Evolutionary conservation across 2,113 vertebrate species (phyloP).

Genomic region (Eublepharis macularius): DNA sequence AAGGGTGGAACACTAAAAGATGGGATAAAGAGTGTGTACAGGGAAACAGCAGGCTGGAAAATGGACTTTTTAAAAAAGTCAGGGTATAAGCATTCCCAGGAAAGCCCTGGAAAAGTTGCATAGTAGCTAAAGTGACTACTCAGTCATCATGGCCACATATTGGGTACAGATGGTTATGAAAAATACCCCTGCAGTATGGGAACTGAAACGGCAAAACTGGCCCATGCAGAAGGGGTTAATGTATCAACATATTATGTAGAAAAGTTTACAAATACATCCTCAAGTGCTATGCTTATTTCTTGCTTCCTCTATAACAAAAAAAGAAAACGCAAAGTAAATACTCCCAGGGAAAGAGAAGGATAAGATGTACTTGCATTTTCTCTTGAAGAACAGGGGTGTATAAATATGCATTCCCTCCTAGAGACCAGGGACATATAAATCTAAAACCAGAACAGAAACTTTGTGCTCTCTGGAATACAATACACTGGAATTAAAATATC

Average conservation of each 20-base stretch:
- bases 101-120: too few relatives aligned
- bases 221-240: too few relatives aligned
- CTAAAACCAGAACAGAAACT: background rate
- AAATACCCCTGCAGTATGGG: too few relatives aligned
- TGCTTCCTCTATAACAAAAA: background rate
- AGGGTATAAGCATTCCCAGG: too few relatives aligned
- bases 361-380: background rate
- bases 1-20: too few relatives aligned
- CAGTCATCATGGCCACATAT: too few relatives aligned
- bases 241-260: background rate
- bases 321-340: background rate
- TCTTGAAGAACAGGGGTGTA: background rate
- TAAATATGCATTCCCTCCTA: constrained; percentile 16
- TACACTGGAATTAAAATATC: background rate
- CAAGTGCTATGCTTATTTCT: background rate
- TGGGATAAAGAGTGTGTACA: too few relatives aligned
- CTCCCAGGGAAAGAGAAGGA: background rate
- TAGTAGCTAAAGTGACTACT: too few relatives aligned
- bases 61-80: too few relatives aligned
- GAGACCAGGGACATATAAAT: background rate
- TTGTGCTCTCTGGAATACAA: background rate
- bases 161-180: too few relatives aligned
- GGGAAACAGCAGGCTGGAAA: too few relatives aligned
- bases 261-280: background rate
- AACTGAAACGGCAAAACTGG: too few relatives aligned